phyloP scores from a whole-genome alignment of 2,888 invertebrate species.

The Bruchidius siliquastri region DNA sequence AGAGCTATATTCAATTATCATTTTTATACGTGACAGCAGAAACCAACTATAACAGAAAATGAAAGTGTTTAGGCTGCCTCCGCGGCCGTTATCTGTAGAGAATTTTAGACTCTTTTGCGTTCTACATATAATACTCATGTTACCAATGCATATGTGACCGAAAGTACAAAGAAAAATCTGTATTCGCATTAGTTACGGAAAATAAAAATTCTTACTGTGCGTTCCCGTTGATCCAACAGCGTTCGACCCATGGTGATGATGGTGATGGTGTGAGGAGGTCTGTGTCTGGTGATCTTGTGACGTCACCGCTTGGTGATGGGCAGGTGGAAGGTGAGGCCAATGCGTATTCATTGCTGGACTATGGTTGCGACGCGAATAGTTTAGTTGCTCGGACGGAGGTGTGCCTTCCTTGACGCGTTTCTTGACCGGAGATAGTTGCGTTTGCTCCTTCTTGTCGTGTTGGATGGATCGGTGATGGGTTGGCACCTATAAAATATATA shows the following conservation, averaged over 20 bases:
- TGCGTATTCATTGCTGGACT: conserved; percentile 38
- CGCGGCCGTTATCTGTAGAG: too few species aligned
- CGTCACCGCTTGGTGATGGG: conserved; percentile 18
- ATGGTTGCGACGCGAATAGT: conserved; percentile 38
- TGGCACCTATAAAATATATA: conserved; percentile 27
- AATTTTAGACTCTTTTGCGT: too few species aligned
- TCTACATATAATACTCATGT: too few species aligned
- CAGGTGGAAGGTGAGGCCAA: conserved; percentile 38
- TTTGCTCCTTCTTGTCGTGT: conserved; percentile 77
- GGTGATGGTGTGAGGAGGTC: conserved; percentile 33
- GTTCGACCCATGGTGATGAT: conserved; percentile 34
- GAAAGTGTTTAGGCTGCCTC: too few species aligned
- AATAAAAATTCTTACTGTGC: neutral
- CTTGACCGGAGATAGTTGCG: conserved; percentile 93
- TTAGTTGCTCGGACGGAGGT: conserved; percentile 62
- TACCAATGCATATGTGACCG: too few species aligned
- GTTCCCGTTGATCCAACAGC: neutral
- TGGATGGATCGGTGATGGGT: conserved; percentile 44
- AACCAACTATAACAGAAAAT: too few species aligned
- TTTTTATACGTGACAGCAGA: too few species aligned
- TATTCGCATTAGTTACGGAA: too few species aligned
- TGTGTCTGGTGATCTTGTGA: conserved; percentile 33
- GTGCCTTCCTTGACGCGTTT: conserved; percentile 95
- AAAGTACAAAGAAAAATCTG: too few species aligned
- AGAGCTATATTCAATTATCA: too few species aligned